A percentile compares a stretch with the other conserved stretches of the same genome.
These are phyloP conservation scores for Bovichtus variegatus DNA, from an alignment of 2,797 vertebrate species.

Conservation along the genomic window DNA sequence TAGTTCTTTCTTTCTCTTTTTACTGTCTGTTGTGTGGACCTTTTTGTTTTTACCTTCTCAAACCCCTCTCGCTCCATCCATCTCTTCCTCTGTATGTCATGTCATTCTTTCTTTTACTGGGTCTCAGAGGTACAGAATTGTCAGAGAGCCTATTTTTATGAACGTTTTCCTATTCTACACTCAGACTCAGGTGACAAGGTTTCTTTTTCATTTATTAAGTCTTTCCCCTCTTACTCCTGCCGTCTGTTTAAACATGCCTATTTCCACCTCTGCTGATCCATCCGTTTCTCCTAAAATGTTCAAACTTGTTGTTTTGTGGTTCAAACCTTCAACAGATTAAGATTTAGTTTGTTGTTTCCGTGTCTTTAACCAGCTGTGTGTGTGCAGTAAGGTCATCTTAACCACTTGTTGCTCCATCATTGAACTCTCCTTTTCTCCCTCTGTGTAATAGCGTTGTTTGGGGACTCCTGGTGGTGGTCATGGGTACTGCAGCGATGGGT, in stretches of 20 bases:
- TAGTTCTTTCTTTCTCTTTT: conserved; percentile 61
- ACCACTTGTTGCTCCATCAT: conserved; percentile 68
- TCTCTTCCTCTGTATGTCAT: conserved; percentile 65
- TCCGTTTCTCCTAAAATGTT: conserved; percentile 30
- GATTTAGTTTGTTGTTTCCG: conserved; percentile 26
- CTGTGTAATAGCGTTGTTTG: conserved; percentile 88
- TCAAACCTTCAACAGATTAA: conserved; percentile 11
- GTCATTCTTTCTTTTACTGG: conserved; percentile 73
- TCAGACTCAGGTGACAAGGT: conserved; percentile 93
- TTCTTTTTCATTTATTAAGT: conserved; percentile 66
- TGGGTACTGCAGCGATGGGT: conserved; percentile 88
- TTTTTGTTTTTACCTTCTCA: conserved; percentile 71
- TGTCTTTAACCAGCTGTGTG: conserved; percentile 35
- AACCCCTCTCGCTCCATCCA: conserved; percentile 41
- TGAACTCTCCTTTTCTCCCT: conserved; percentile 85
- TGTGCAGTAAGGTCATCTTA: conserved; percentile 35
- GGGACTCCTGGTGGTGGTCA: conserved; percentile 87
- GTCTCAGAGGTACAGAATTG: conserved; percentile 93
- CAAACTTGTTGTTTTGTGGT: conserved; percentile 12
- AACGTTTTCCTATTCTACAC: conserved; percentile 96
- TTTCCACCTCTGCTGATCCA: conserved; percentile 56
- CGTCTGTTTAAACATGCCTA: conserved; percentile 36
- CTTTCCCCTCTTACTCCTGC: conserved; percentile 47
- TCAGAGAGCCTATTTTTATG: conserved; percentile 98
- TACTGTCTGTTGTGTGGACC: conserved; percentile 66